Evolutionary conservation across 1,140 invertebrate genomes (phyloP).

Genomic region (Zophobas morio): DNA sequence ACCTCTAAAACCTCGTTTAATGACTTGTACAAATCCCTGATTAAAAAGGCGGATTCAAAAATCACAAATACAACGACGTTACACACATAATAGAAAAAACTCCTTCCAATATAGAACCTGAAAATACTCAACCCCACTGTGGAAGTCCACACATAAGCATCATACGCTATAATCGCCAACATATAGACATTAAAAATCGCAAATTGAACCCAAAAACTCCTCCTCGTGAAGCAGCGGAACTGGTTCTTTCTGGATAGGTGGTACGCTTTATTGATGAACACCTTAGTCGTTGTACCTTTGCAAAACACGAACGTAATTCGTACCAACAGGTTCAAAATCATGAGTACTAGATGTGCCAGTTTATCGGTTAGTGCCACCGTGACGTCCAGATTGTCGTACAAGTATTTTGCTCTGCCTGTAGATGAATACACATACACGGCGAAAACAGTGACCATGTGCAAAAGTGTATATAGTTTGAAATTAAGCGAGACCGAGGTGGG

Average conservation of each 20-base stretch:
- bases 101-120: neutral
- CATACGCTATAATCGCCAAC: neutral
- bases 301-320: neutral
- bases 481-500: neutral
- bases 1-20: neutral
- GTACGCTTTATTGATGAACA: neutral
- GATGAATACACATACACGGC: neutral
- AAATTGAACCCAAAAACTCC: neutral
- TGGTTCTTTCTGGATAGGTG: neutral
- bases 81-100: slow-evolving; percentile 7
- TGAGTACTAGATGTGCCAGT: neutral
- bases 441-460: neutral
- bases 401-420: neutral
- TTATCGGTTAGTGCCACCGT: slow-evolving; percentile 1
- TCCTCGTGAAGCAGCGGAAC: neutral
- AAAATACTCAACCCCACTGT: neutral
- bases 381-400: neutral
- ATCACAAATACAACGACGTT: neutral
- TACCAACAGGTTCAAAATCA: neutral
- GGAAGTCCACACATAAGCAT: slow-evolving; percentile 4
- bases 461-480: neutral
- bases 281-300: neutral
- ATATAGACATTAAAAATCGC: neutral
- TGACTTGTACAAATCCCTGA: neutral
- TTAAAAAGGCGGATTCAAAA: neutral